Evolutionary conservation across 1,140 invertebrate genomes (phyloP).

Genomic region (Papilio dardanus): DNA sequence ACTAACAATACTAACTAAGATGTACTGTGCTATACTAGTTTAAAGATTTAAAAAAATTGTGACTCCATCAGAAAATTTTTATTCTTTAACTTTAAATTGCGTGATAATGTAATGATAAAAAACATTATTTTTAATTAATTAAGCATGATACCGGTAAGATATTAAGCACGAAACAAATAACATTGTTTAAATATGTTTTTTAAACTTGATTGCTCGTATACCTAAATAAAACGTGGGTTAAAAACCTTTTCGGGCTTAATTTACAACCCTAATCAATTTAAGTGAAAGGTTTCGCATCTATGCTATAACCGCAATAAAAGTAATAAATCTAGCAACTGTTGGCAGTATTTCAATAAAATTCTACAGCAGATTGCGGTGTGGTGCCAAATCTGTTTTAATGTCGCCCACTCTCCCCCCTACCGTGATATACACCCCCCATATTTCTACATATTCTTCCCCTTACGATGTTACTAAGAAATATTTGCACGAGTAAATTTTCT

Average conservation of each 20-base stretch:
- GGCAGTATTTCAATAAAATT: conserved; percentile 35
- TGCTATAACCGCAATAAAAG: conserved; percentile 29
- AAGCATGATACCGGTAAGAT: too few relatives aligned
- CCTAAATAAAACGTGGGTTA: not conserved
- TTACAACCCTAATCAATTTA: conserved; percentile 3
- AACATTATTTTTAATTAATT: too few relatives aligned
- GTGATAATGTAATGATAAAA: too few relatives aligned
- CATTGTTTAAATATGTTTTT: too few relatives aligned
- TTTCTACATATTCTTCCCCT: not conserved
- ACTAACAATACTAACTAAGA: not conserved
- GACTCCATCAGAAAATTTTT: too few relatives aligned
- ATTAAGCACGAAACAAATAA: too few relatives aligned
- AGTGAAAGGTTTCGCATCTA: not conserved
- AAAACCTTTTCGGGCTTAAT: not conserved
- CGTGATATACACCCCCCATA: not conserved
- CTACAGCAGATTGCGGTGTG: conserved; percentile 22
- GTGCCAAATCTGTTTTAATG: conserved; percentile 28
- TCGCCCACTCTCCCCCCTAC: not conserved
- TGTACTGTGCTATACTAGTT: too few relatives aligned
- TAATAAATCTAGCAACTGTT: conserved; percentile 35
- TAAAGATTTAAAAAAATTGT: too few relatives aligned
- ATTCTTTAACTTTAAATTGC: too few relatives aligned
- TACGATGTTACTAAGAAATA: conserved; percentile 4
- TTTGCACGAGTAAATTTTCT: conserved; percentile 3
- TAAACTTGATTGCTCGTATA: too few relatives aligned